A percentile compares a stretch with the other conserved stretches of the same genome.
These are phyloP conservation scores for Parus major DNA, from an alignment of 2,113 vertebrate genomes.

Conservation along the genomic window DNA sequence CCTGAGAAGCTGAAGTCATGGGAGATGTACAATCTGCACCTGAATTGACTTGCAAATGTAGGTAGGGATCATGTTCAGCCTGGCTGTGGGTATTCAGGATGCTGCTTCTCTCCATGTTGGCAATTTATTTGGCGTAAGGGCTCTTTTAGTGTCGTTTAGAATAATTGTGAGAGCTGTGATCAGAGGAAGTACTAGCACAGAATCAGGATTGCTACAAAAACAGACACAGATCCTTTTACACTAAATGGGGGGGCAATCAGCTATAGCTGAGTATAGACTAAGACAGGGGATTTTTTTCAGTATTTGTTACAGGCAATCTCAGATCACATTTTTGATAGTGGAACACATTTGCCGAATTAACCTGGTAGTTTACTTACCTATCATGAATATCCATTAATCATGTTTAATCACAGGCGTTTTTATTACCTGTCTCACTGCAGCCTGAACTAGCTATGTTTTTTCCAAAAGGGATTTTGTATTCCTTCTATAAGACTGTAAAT, in stretches of 20 bases:
- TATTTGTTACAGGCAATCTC: constrained; percentile 49
- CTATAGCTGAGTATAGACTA: neutral
- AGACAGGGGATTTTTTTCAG: constrained; percentile 42
- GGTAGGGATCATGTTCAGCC: constrained; percentile 2
- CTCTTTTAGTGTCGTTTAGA: neutral
- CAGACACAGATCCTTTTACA: neutral
- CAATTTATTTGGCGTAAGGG: neutral
- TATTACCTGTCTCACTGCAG: constrained; percentile 39
- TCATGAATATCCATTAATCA: constrained; percentile 16
- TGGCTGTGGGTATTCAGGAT: neutral
- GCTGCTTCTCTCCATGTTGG: neutral
- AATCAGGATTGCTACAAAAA: constrained; percentile 1
- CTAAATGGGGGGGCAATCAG: neutral
- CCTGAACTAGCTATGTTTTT: constrained; percentile 22
- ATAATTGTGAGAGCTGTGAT: neutral
- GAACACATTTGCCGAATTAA: neutral
- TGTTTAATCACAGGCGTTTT: constrained; percentile 56
- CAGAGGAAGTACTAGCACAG: constrained; percentile 3
- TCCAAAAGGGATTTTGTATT: constrained; percentile 56
- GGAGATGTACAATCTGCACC: neutral
- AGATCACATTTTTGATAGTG: constrained; percentile 18
- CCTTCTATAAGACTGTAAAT: constrained; percentile 25
- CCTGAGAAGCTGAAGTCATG: neutral
- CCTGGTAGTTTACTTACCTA: constrained; percentile 28
- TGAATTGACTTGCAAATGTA: neutral